Conservation (phyloP, 2,113 vertebrate species). For the Morone chrysops region DNA sequence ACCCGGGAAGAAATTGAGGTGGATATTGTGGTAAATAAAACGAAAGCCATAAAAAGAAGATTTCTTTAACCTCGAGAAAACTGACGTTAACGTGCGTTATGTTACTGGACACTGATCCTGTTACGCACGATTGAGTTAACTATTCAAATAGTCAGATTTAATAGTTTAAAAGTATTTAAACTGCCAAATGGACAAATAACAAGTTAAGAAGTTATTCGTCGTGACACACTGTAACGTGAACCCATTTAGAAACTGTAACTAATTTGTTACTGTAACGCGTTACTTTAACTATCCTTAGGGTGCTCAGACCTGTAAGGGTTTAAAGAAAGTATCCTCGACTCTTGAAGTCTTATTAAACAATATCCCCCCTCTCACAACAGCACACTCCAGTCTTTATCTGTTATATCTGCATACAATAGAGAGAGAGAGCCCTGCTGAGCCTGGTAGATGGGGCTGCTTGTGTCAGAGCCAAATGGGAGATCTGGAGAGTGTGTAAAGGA, state of each 20-base stretch:
- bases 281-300: neutral
- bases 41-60: neutral
- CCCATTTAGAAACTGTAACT: neutral
- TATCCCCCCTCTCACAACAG: neutral
- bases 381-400: neutral
- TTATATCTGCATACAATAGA: neutral
- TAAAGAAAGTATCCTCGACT: neutral
- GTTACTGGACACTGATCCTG: neutral
- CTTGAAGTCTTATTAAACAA: neutral
- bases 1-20: neutral
- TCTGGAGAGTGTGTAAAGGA: constrained; percentile 43
- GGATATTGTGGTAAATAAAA: neutral
- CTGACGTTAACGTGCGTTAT: neutral
- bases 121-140: no score
- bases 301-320: neutral
- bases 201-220: neutral
- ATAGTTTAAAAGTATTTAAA: neutral
- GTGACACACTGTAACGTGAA: neutral
- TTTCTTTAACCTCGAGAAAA: no score
- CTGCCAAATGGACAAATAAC: neutral
- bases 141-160: neutral
- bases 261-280: constrained; percentile 2
- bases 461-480: constrained; percentile 39
- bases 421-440: neutral
- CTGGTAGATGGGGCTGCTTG: neutral